Base-by-base conservation (phyloP, 2,113 vertebrate genomes). In the Accipiter virgatus region DNA sequence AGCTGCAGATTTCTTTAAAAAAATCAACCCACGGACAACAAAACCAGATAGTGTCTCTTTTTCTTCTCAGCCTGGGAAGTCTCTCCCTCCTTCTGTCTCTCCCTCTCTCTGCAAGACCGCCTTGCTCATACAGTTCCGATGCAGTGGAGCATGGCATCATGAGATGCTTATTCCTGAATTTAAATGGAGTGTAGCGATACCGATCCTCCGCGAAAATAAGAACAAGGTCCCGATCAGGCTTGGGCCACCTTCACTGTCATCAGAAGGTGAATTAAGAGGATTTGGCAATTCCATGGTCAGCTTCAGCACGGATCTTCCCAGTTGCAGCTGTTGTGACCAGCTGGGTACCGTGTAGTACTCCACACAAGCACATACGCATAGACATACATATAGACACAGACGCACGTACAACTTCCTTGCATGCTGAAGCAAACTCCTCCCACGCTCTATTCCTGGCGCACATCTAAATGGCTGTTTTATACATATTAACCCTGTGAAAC, bases 401-500 rank as follows among this genome's bases (percentile, higher is more conserved):
- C 61, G 27, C 86, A 67, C 43, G 71, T 50, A 94, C 89, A 63
- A 97, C 93, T 95, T 95, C 94, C 94, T 94, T 50, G 86, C 56
- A 88, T 70, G 87, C 95, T 32, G 89, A 89, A 90, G 72, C 80
- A 96, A 96, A 92, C 97, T 97, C 97, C 91, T 97, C 90, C 92
- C 95, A 97, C 68, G 1, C 70, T 87, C 75, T 65, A 29, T 55
- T 94, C 66, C 75, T 92, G 81, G 86, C 32, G 25, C 80, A 97
- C 85, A 86, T 98, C 93, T 97, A 96, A 95, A 96, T 95, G 93
- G 91, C 95, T 97, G 81, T 94, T 96, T 96, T 91, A 95, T 96
- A 97, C 81, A 71, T 91, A 97, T 97, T 98, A 97, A 98, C 95
- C 93, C 95, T 97, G 94, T 95, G 94, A 97, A 97, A 95, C 16